Base-by-base conservation (phyloP, 2,797 vertebrate genomes). In the Geotrypetes seraphini region DNA sequence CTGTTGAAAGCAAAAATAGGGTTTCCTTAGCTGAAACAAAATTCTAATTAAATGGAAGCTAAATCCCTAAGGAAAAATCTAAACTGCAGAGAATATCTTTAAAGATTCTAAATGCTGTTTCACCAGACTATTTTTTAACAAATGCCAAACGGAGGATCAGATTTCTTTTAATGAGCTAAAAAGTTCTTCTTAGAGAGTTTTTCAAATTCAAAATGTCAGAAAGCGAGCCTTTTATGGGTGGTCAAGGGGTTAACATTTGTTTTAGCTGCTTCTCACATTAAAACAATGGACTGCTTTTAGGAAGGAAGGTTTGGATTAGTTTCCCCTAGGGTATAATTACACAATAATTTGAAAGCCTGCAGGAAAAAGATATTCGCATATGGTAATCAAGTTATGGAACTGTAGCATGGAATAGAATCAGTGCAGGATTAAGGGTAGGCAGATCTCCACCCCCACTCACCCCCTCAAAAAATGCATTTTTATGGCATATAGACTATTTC, bases 301-400 rank as follows among this genome's bases (percentile, higher is more conserved):
- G 64, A 67, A 67, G 67, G 60, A 50, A 52, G 54, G 61, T 39
- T 44, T 36, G 61, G 64, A 61, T 61, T 64, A 64, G 54, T 43
- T 67, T 61, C 64, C 67, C 64, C 57, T 64, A 41, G 25, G 57
- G 44, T 33, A 39, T 60, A 67, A 54, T 61, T 61, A 61, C 64
- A 57, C 64, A 67, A 59, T 67, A 52, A 54, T 60, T 61, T 52
- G 57, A 64, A 57, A 61, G 47, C 52, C 50, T 54, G 59, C 61
- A 49, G 61, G 60, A 42, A 61, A 67, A 54, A 49, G 64, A 64
- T 64, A 64, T 67, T 64, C 64, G 67, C 64, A 64, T 59, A 60
- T 61, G 50, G 60, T 57, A 59, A 64, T 67, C 67, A 67, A 64
- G 67, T 64, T 61, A 64, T 60, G 50, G 59, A 60, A 64, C 60